A percentile compares a stretch with the other conserved stretches of the same genome.
Evolutionary conservation across 2,113 vertebrate genomes (phyloP).

Genomic region (Triplophysa siluroides): DNA sequence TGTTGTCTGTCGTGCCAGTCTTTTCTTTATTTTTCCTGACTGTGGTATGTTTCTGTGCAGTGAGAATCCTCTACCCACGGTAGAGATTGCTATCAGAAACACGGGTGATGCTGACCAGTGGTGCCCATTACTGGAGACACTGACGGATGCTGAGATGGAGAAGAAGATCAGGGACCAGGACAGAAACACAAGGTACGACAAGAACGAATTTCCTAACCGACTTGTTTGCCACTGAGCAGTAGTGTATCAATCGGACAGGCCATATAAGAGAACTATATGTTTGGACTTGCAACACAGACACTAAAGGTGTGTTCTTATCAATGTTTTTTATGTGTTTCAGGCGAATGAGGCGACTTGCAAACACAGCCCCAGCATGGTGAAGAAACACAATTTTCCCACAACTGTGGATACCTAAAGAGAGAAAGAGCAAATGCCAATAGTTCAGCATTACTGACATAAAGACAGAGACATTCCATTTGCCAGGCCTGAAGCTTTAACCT

Average conservation of each 20-base stretch:
- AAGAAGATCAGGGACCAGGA: conserved; percentile 99
- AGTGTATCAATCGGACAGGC: background rate
- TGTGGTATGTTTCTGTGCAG: conserved; percentile 64
- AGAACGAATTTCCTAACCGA: background rate
- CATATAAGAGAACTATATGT: background rate
- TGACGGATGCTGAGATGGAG: conserved; percentile 98
- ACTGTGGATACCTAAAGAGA: conserved; percentile 4
- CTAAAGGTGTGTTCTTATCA: background rate
- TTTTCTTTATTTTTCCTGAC: conserved; percentile 13
- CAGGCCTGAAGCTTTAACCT: background rate
- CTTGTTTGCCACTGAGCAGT: background rate
- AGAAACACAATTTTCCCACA: conserved; percentile 3
- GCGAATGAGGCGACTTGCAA: conserved; percentile 95
- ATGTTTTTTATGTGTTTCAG: conserved; percentile 65
- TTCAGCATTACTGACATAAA: conserved; percentile 9
- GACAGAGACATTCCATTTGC: conserved; percentile 27
- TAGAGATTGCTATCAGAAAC: conserved; percentile 97
- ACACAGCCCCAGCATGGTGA: conserved; percentile 97
- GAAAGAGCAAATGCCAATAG: conserved; percentile 1
- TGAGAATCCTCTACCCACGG: conserved; percentile 94
- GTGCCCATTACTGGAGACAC: conserved; percentile 97
- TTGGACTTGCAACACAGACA: too few species aligned
- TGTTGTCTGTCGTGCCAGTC: background rate
- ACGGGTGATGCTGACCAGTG: conserved; percentile 97
- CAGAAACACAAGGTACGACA: conserved; percentile 90